Base-by-base conservation (phyloP, 2,113 vertebrate species). In the Falcunculus frontatus region DNA sequence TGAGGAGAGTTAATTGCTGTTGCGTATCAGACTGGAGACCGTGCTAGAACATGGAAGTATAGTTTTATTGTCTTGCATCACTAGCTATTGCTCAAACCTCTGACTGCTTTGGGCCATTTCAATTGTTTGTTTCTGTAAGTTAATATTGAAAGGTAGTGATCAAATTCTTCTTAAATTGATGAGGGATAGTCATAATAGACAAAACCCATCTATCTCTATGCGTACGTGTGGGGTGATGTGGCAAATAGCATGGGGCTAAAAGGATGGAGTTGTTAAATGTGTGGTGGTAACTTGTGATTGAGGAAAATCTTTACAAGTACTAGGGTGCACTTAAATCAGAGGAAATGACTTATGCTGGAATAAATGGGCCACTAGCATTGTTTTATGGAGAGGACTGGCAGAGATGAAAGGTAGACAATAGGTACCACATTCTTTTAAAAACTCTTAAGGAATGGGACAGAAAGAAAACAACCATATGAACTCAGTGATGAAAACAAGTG, bases 391-490 rank as follows among this genome's bases (percentile, higher is more conserved):
- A 64, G 9, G 44, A 37, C 32, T 60, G 44, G 26, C 18, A 4
- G 57, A 86, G 26, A 16, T 49, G 50, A 32, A 80, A 62, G 22
- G 17, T 26, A 32, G 25, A 32, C 41, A 65, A 11, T 4, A 82
- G 21, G 21, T 20, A 52, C 35, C 10, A 27, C 6, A 1, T 50
- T 56, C 8, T 68, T 82, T 13, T 18, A 20, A 55, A 65, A 75
- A 11, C 14, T 49, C 4, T 7, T 41, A 27, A 6, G 27, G 27
- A 15, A 30, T 19, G 33, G 47, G 35, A 26, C 0, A 0, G 12
- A 59, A 68, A 68, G 16, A 21, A 33, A 88, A 11, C 15, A 52
- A 41, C 10, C 5, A 1, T 52, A 13, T 17, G 19, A 87, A 79
- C 9, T 72, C 13, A 13, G 42, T 42, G 27, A 63, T 60, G 52